Evolutionary conservation across 2,888 invertebrate species (phyloP), one percentile per base, ranked within the genome.

Genomic region (Lissocephala sabroskyi): DNA sequence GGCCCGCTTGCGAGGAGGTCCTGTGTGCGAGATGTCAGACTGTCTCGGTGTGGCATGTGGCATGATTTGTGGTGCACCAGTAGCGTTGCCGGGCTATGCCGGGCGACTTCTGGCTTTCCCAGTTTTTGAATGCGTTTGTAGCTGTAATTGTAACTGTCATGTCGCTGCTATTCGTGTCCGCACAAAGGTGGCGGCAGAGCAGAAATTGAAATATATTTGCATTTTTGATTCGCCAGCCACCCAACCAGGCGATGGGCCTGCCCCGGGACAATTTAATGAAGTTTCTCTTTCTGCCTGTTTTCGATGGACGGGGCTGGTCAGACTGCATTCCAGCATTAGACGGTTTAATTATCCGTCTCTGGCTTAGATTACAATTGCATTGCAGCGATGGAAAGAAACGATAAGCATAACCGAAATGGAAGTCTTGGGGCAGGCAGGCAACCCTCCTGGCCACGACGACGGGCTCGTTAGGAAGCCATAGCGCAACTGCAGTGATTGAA

Each of bases 121-220:
- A 30, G 30, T 30, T 30, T 50, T 30, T 47, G 41, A 43, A 43
- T 56, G 16, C 55, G 59, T 57, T 59, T 67, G 63, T 56, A 62
- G 62, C 56, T 64, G 76, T 73, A 73, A 73, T 66, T 73, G 68
- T 68, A 62, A 73, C 59, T 78, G 71, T 75, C 78, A 75, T 78
- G 71, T 78, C 62, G 76, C 63, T 52, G 57, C 52, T 54, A 35
- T 39, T 41, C 32, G 16, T 60, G 71, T 56, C 66, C 52, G 43
- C 52, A 59, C 52, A 48, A 47, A 59, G 68, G 59, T 73, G 30
- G 23, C 42, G n/a, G 18, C 30, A 32, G 9, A 19, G 40, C 32
- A 63, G 56, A 61, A 76, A 76, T 74, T 74, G 74, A 74, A 78
- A 74, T 74, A 78, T 74, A 74, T 74, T 79, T 78, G 76, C 73